Percentiles rank a stretch among this genome's conserved stretches.
Evolutionary conservation across 2,888 invertebrate genomes (phyloP).

Genomic region (Meteorus colon): DNA sequence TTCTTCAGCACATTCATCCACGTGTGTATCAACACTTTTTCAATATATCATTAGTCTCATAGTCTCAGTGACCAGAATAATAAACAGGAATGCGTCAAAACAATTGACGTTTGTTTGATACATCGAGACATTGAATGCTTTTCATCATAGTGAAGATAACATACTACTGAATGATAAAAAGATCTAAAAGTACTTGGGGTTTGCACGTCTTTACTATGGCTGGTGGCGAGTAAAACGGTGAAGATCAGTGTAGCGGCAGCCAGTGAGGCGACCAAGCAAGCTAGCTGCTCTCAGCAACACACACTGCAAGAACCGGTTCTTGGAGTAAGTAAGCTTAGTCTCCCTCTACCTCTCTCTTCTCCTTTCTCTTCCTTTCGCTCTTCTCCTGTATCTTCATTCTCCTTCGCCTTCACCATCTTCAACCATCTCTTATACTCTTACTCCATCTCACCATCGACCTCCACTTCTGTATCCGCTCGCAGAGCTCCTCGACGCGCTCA

Average conservation of each 20-base stretch:
- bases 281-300: conserved; percentile 39
- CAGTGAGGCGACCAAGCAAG: conserved; percentile 29
- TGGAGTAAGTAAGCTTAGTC: conserved; percentile 57
- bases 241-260: conserved; percentile 38
- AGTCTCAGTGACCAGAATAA: not conserved
- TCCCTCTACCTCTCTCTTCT: conserved; percentile 25
- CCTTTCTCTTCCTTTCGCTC: conserved; percentile 38
- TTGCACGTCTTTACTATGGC: conserved; percentile 17
- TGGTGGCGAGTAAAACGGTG: conserved; percentile 21
- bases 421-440: conserved; percentile 23
- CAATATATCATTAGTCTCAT: not conserved
- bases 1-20: no score
- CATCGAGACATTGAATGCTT: conserved; percentile 18
- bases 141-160: conserved; percentile 21
- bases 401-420: not conserved
- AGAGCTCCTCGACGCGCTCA: not conserved
- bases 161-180: conserved; percentile 23
- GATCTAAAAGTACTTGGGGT: conserved; percentile 28
- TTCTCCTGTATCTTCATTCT: conserved; percentile 26
- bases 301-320: conserved; percentile 65
- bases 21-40: not conserved
- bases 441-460: conserved; percentile 46
- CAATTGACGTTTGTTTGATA: conserved; percentile 15
- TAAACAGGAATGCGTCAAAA: not conserved
- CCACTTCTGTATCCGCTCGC: conserved; percentile 30